These are phyloP conservation scores for Cheilosia variabilis DNA, from an alignment of 2,888 invertebrate species.

Conservation along the genomic window DNA sequence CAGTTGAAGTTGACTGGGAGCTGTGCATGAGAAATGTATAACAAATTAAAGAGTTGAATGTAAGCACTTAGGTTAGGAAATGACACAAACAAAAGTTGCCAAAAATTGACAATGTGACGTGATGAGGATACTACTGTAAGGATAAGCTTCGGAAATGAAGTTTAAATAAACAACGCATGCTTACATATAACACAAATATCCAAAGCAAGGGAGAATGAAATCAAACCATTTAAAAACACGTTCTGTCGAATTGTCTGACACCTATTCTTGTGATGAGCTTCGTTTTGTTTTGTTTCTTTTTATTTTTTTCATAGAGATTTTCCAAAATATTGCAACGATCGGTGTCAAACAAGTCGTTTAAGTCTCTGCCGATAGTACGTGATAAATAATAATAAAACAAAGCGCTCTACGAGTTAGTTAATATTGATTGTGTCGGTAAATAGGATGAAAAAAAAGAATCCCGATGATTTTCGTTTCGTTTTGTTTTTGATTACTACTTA, in stretches of 20 bases:
- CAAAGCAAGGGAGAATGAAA: constrained; percentile 74
- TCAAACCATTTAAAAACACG: constrained; percentile 70
- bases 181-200: constrained; percentile 78
- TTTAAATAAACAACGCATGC: constrained; percentile 80
- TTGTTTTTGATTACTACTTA: constrained; percentile 54
- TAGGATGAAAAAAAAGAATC: constrained; percentile 60
- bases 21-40: constrained; percentile 76
- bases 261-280: constrained; percentile 53
- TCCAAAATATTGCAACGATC: constrained; percentile 64
- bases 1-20: constrained; percentile 83
- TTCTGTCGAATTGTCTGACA: constrained; percentile 71
- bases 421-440: constrained; percentile 55
- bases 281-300: constrained; percentile 22
- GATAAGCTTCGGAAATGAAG: constrained; percentile 67
- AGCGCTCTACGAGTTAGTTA: constrained; percentile 66
- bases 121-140: constrained; percentile 15
- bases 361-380: constrained; percentile 48
- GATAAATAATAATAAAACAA: constrained; percentile 71
- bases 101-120: constrained; percentile 5
- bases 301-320: constrained; percentile 38
- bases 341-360: constrained; percentile 73
- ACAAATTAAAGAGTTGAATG: constrained; percentile 45
- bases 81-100: constrained; percentile 1
- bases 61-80: constrained; percentile 4
- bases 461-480: constrained; percentile 44